phyloP scores from a whole-genome alignment of 2,888 invertebrate genomes.

The Conistra vaccinii region DNA sequence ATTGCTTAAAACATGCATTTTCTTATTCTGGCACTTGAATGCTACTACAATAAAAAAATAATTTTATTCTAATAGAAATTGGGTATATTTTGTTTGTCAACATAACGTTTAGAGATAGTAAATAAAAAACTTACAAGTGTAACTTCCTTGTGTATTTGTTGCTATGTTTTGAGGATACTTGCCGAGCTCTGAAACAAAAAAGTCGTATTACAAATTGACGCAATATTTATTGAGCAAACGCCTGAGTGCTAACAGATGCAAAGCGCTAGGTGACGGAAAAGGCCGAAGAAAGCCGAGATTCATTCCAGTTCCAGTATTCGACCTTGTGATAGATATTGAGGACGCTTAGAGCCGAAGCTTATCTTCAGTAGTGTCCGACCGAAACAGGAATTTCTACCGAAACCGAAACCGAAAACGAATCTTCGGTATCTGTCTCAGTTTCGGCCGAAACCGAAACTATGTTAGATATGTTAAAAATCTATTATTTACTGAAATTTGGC shows the following conservation, averaged over 20 bases:
- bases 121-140: constrained; percentile 93
- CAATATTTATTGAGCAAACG: neutral
- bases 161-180: constrained; percentile 96
- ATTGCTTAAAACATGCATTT: too few species aligned
- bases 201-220: neutral
- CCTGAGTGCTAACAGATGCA: neutral
- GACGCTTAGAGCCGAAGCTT: neutral
- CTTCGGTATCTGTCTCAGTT: too few species aligned
- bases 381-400: too few species aligned
- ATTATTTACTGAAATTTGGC: too few species aligned
- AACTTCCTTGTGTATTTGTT: constrained; percentile 96
- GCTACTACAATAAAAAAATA: neutral
- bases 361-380: too few species aligned
- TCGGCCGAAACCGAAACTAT: too few species aligned
- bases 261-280: neutral
- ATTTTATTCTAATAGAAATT: neutral
- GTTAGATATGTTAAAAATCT: too few species aligned
- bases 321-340: neutral
- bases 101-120: neutral
- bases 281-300: neutral
- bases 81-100: neutral
- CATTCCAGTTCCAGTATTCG: neutral
- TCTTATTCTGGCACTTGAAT: too few species aligned
- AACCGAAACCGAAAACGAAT: too few species aligned
- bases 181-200: constrained; percentile 92